Evolutionary conservation across 2,797 vertebrate species (phyloP).

Genomic region (Sarcoramphus papa): DNA sequence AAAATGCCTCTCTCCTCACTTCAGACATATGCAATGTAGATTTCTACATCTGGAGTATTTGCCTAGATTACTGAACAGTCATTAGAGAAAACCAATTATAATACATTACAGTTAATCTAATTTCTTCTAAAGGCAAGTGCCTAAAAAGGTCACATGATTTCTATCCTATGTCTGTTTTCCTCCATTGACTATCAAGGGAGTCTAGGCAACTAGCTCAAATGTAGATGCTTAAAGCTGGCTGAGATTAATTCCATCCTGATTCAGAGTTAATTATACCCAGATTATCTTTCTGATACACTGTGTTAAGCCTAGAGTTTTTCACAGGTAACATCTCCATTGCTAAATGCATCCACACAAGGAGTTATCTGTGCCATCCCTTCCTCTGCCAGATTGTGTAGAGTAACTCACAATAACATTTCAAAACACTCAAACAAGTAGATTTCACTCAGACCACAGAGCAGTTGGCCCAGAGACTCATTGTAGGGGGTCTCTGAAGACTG

Average conservation of each 20-base stretch:
- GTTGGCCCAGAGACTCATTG: background rate
- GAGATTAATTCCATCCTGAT: background rate
- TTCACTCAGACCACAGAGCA: background rate
- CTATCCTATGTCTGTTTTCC: background rate
- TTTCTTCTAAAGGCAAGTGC: background rate
- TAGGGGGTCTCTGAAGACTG: background rate
- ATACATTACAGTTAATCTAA: background rate
- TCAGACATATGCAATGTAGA: background rate
- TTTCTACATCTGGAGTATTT: background rate
- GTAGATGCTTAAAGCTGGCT: background rate
- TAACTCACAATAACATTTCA: background rate
- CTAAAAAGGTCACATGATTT: background rate
- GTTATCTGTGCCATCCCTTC: background rate
- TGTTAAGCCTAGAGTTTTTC: background rate
- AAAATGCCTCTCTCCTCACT: background rate
- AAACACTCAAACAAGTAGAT: background rate
- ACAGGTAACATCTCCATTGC: background rate
- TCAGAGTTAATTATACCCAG: background rate
- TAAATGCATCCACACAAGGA: background rate
- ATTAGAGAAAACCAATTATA: background rate
- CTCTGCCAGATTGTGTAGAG: background rate
- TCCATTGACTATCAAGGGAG: background rate
- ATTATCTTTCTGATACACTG: background rate
- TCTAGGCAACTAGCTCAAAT: background rate
- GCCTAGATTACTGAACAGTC: background rate